Conservation (phyloP, 2,797 vertebrate species). For the Ambastaia sidthimunki region DNA sequence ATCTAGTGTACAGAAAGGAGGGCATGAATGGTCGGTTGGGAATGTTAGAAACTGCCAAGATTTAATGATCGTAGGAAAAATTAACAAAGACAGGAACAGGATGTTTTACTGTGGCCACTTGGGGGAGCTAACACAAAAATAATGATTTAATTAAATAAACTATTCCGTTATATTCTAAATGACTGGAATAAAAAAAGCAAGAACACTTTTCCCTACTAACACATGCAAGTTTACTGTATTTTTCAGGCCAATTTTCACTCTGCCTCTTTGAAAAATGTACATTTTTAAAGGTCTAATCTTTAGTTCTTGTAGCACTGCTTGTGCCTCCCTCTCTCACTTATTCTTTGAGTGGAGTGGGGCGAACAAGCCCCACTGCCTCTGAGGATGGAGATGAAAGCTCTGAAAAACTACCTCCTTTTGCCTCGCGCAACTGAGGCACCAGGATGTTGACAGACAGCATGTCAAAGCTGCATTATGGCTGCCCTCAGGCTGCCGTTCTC, state of each 20-base stretch:
- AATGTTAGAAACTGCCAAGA: not conserved
- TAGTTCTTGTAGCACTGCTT: slow-evolving; percentile 4
- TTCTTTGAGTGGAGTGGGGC: slow-evolving; percentile 14
- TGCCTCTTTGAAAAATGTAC: not conserved
- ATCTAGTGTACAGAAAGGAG: not conserved
- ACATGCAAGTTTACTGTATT: slow-evolving; percentile 15
- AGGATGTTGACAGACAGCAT: slow-evolving; percentile 54
- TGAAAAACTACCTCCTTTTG: slow-evolving; percentile 35
- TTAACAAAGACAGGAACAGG: not conserved
- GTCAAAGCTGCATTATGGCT: slow-evolving; percentile 55
- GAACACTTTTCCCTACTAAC: slow-evolving; percentile 25
- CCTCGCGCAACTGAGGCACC: slow-evolving; percentile 36
- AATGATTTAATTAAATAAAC: slow-evolving; percentile 19
- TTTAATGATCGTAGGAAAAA: not conserved
- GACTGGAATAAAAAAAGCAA: slow-evolving; percentile 1
- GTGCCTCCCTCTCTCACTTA: slow-evolving; percentile 4
- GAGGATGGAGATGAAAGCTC: slow-evolving; percentile 45
- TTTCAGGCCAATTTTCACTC: slow-evolving; percentile 6
- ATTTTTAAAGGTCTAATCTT: slow-evolving; percentile 21
- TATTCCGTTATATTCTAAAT: slow-evolving; percentile 5
- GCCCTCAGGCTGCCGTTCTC: slow-evolving; percentile 57
- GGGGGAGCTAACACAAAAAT: slow-evolving; percentile 53
- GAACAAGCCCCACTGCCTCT: slow-evolving; percentile 22
- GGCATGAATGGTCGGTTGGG: not conserved
- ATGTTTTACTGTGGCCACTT: slow-evolving; percentile 32